Evolutionary conservation across 2,888 invertebrate species (phyloP).

Genomic region (Macrophya annulata): DNA sequence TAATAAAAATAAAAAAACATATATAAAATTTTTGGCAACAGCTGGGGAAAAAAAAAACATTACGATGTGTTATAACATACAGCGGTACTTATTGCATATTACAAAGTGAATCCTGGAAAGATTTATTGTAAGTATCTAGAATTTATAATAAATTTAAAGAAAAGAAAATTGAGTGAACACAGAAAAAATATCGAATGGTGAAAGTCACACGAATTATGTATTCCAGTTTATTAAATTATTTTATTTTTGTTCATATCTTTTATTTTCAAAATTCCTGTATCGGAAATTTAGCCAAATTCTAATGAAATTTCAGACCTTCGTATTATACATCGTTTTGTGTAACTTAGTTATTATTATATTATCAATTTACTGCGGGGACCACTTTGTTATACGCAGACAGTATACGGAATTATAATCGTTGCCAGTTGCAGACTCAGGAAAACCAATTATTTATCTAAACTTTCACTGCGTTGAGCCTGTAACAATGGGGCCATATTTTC

Average conservation of each 20-base stretch:
- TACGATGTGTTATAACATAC: not conserved
- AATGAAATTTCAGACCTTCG: not conserved
- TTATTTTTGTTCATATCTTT: not conserved
- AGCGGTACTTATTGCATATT: constrained; percentile 26
- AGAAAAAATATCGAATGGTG: not conserved
- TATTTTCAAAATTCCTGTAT: not conserved
- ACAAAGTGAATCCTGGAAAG: constrained; percentile 22
- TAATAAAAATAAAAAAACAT: not conserved
- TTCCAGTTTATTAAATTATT: not conserved
- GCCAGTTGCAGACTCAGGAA: constrained; percentile 76
- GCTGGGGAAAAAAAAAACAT: not conserved
- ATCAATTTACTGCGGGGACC: constrained; percentile 15
- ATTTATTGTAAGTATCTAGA: not conserved
- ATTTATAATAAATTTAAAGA: not conserved
- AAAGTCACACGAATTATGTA: not conserved
- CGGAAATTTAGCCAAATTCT: not conserved
- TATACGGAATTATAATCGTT: constrained; percentile 58
- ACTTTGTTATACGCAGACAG: constrained; percentile 46
- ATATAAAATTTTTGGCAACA: constrained; percentile 5
- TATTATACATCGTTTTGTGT: not conserved
- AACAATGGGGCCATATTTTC: constrained; percentile 78
- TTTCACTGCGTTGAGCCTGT: constrained; percentile 75
- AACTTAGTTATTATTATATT: not conserved
- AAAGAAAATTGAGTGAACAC: not conserved
- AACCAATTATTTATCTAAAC: constrained; percentile 65